phyloP scores from a whole-genome alignment of 2,888 invertebrate species.

The Apodemia mormo region DNA sequence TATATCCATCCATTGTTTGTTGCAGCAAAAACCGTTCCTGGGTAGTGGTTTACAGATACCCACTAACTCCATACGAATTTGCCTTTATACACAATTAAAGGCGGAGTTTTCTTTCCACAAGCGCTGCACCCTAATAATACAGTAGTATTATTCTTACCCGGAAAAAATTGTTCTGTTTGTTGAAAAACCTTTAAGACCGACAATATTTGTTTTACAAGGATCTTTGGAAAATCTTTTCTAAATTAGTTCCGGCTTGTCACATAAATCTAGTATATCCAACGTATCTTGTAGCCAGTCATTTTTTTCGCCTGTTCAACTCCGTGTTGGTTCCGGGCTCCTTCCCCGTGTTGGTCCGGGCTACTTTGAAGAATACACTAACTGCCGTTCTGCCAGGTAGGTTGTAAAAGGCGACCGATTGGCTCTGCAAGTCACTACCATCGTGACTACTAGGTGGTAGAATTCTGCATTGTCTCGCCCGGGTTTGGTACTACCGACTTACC shows the following conservation, averaged over 20 bases:
- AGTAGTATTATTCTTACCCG: constrained; percentile 41
- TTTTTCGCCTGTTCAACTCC: too few relatives aligned
- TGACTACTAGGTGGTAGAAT: too few relatives aligned
- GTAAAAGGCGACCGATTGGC: too few relatives aligned
- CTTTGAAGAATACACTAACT: too few relatives aligned
- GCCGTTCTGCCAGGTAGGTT: too few relatives aligned
- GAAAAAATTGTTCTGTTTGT: constrained; percentile 37
- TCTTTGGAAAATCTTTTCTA: constrained; percentile 39
- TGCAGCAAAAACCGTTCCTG: constrained; percentile 40
- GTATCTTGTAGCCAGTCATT: background rate
- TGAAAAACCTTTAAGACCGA: constrained; percentile 35
- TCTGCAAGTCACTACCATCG: too few relatives aligned
- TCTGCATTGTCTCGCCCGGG: too few relatives aligned
- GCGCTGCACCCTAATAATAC: constrained; percentile 38
- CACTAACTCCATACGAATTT: constrained; percentile 45
- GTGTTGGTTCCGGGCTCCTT: too few relatives aligned
- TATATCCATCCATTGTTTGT: constrained; percentile 50
- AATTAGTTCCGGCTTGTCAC: constrained; percentile 28
- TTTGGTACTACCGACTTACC: too few relatives aligned
- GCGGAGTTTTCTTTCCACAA: constrained; percentile 40
- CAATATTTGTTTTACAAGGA: constrained; percentile 37
- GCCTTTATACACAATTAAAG: constrained; percentile 41
- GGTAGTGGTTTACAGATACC: constrained; percentile 35
- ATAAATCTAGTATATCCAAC: too few relatives aligned
- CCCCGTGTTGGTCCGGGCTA: too few relatives aligned